Evolutionary conservation across 2,113 vertebrate species (phyloP).

Genomic region (Addax nasomaculatus): DNA sequence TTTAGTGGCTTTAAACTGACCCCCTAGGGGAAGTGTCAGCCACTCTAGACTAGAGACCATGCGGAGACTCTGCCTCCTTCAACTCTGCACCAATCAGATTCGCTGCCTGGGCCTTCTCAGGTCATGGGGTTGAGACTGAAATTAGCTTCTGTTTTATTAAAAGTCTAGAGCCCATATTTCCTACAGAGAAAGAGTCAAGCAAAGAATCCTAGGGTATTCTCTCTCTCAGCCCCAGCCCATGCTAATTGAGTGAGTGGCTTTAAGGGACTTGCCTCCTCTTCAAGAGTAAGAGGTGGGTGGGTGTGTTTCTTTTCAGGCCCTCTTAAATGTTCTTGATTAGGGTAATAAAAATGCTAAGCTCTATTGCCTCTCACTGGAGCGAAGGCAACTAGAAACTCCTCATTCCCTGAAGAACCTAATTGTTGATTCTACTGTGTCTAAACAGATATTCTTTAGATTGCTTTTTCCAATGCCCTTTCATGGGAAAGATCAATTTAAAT

Average conservation of each 20-base stretch:
- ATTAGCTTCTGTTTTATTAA: background rate
- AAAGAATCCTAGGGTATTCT: background rate
- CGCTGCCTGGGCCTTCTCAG: background rate
- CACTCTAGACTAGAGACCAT: background rate
- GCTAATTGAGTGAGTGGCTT: slow-evolving; percentile 50
- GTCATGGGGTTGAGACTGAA: background rate
- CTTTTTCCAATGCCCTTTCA: slow-evolving; percentile 53
- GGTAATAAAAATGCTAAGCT: slow-evolving; percentile 61
- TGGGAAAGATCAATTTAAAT: slow-evolving; percentile 47
- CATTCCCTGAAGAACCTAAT: background rate
- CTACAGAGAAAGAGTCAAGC: background rate
- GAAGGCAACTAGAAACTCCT: slow-evolving; percentile 40
- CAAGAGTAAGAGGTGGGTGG: slow-evolving; percentile 49
- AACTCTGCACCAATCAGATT: background rate
- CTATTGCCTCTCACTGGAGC: slow-evolving; percentile 40
- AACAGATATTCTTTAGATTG: slow-evolving; percentile 45
- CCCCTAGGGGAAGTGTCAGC: background rate
- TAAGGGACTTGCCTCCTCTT: slow-evolving; percentile 28
- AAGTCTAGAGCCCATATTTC: slow-evolving; percentile 27
- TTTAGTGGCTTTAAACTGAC: background rate
- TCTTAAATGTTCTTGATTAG: slow-evolving; percentile 58
- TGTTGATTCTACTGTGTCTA: background rate
- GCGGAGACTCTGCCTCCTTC: background rate
- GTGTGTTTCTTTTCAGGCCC: slow-evolving; percentile 31
- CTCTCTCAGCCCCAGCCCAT: background rate